Conservation (phyloP, 2,888 invertebrate species). For the Mythimna lalbum region DNA sequence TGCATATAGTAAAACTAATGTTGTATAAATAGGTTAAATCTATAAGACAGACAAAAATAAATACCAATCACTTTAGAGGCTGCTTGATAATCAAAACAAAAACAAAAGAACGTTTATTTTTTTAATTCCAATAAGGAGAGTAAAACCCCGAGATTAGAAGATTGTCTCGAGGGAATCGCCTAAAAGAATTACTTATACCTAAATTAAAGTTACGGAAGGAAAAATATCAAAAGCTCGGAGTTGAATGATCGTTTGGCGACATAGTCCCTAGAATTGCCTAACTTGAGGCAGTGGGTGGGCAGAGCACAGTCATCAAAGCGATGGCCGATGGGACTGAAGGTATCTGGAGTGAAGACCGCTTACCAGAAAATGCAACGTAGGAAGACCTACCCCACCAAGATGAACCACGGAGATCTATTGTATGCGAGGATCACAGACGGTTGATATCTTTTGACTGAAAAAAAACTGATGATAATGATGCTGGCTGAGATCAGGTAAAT, state of each 20-base stretch:
- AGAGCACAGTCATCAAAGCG: background rate
- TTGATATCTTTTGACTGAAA: too few relatives aligned
- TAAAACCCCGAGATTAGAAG: slow-evolving; percentile 49
- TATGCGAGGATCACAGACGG: too few relatives aligned
- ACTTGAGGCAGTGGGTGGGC: background rate
- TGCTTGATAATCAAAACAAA: slow-evolving; percentile 38
- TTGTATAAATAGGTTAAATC: background rate
- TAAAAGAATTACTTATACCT: slow-evolving; percentile 56
- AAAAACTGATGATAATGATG: background rate
- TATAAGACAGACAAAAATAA: background rate
- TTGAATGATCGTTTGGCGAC: background rate
- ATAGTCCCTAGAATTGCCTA: background rate
- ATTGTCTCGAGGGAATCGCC: slow-evolving; percentile 37
- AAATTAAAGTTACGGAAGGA: slow-evolving; percentile 36
- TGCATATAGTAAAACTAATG: too few relatives aligned
- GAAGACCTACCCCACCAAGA: too few relatives aligned
- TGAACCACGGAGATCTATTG: background rate
- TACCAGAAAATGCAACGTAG: too few relatives aligned
- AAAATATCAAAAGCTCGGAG: slow-evolving; percentile 40
- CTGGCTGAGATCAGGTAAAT: background rate
- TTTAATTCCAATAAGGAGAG: slow-evolving; percentile 54
- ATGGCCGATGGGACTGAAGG: background rate
- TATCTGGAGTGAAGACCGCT: background rate
- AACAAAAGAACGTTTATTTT: slow-evolving; percentile 46
- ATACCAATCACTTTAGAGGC: slow-evolving; percentile 23